Conservation (phyloP, 92 coral and sea anemone genomes). For the Palythoa grandiflora region DNA sequence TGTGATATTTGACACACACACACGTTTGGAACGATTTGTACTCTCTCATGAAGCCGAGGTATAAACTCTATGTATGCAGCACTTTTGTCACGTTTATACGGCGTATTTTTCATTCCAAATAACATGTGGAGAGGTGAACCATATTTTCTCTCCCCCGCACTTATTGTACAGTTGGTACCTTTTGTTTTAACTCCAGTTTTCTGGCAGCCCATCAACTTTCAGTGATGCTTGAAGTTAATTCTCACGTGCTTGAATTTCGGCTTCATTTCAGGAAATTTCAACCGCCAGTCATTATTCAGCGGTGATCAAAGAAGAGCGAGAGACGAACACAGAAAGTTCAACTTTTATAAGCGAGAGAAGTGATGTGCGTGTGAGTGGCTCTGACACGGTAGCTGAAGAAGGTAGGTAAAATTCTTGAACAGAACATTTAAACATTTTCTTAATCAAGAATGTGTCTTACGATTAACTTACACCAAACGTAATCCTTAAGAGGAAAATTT, state of each 20-base stretch:
- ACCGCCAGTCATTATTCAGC: slow-evolving; percentile 14
- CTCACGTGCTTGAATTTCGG: not conserved
- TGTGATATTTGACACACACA: not conserved
- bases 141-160: no score
- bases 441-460: not conserved
- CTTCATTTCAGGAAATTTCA: slow-evolving; percentile 21
- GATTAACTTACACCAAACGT: no score
- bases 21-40: not conserved
- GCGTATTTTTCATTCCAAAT: not conserved
- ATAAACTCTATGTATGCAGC: not conserved
- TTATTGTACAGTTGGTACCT: no score
- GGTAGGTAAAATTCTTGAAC: not conserved
- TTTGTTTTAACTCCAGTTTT: not conserved
- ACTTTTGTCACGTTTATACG: not conserved
- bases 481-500: not conserved
- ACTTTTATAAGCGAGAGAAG: not conserved
- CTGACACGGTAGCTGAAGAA: not conserved
- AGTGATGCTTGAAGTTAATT: not conserved
- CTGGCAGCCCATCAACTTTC: slow-evolving; percentile 2
- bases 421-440: not conserved
- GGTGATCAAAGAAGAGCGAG: slow-evolving; percentile 33
- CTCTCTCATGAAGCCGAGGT: not conserved
- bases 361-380: not conserved
- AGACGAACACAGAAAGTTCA: not conserved
- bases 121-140: not conserved